Base-by-base conservation (phyloP, 1,140 invertebrate genomes). In the Tyrophagus putrescentiae region DNA sequence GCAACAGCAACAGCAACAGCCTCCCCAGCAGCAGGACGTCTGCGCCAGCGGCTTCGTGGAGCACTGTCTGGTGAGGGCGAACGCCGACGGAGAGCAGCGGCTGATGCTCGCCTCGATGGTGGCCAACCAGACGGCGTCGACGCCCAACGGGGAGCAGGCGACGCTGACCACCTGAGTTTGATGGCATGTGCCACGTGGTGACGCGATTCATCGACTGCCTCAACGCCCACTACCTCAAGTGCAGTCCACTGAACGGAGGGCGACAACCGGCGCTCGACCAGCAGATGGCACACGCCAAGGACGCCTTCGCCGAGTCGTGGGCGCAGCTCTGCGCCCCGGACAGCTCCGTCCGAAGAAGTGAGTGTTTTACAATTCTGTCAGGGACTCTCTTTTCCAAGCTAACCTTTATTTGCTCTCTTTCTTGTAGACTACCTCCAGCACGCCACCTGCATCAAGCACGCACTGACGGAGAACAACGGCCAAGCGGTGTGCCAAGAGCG, bases 161-260 rank as follows among this genome's bases (percentile, higher is more conserved):
- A 13, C 13, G 21, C 13, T 54, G 3, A 27, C 52, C 3, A n/a
- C 13, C 21, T 34, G 52, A 54, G 27, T 54, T 54, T 32, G 52
- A 54, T 31, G 52, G 52, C 32, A 54, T 54, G 52, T 54, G 52
- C 39, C 52, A 54, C 11, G 52, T 54, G 9, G 52, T 54, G 2
- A 54, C 39, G 32, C 52, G 52, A 34, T 54, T 54, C 25, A 54
- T 54, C 13, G 25, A 54, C 27, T 54, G 52, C 25, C 13, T 54
- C 25, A 54, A 54, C 39, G 13, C 52, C n/a, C 4, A 54, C 27
- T 54, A 54, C 27, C 13, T 54, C 27, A 13, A 27, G 11, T 54
- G 52, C 27, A 54, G 25, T 54, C 52, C 52, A 32, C 2, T 27
- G 3, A 11, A 25, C 27, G 27, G 25, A 6, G 28, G 21, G 13